Evolutionary conservation across 2,797 vertebrate species (phyloP).

Genomic region (Dromococcyx pavoninus): DNA sequence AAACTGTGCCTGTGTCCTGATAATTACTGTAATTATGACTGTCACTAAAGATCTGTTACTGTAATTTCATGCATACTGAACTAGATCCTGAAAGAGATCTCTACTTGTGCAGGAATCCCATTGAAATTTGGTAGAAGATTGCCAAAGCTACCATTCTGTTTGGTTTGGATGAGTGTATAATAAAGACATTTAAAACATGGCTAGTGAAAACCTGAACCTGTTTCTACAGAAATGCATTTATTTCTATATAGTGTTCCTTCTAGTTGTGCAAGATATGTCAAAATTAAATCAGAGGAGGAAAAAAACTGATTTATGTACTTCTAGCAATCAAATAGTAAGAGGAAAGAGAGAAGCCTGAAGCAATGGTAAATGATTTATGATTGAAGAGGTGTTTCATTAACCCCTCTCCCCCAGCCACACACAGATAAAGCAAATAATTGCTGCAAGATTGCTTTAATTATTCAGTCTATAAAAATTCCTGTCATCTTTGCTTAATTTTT

Average conservation of each 20-base stretch:
- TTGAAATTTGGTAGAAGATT: background rate
- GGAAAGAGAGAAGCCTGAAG: conserved; percentile 41
- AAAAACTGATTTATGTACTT: background rate
- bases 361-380: conserved; percentile 36
- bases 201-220: background rate
- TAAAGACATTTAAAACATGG: background rate
- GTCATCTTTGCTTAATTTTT: conserved; percentile 28
- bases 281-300: background rate
- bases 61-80: background rate
- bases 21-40: conserved; percentile 27
- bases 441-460: conserved; percentile 38
- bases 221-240: conserved; percentile 11
- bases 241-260: background rate
- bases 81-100: background rate
- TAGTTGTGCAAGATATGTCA: background rate
- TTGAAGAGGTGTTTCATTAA: conserved; percentile 52
- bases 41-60: conserved; percentile 6
- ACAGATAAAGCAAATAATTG: conserved; percentile 59
- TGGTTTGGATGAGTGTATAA: background rate
- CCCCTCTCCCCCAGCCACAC: background rate
- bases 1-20: background rate
- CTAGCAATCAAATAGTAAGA: background rate
- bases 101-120: conserved; percentile 1
- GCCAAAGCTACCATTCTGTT: background rate
- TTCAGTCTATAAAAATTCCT: conserved; percentile 19